Conservation (phyloP, 2,888 invertebrate species). For the Andrena bucephala region DNA sequence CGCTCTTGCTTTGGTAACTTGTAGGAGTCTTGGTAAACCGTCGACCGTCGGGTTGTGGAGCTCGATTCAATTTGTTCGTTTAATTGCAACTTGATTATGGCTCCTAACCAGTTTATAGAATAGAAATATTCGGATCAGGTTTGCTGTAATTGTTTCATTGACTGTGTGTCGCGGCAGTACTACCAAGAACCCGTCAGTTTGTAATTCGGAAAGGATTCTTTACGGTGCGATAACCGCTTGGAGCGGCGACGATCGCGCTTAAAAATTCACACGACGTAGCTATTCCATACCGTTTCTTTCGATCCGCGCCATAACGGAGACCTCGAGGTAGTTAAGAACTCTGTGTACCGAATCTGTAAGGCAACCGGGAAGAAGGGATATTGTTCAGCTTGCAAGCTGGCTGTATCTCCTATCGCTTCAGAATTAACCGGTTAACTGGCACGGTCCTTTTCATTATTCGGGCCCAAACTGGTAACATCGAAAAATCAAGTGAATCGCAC, state of each 20-base stretch:
- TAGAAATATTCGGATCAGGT: background rate
- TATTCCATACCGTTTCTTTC: constrained; percentile 40
- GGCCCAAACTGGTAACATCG: too few relatives aligned
- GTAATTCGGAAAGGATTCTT: constrained; percentile 26
- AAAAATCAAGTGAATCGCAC: too few relatives aligned
- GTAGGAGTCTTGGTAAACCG: too few relatives aligned
- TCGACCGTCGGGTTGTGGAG: too few relatives aligned
- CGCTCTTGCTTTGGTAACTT: background rate
- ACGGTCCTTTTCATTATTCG: too few relatives aligned
- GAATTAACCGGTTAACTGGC: too few relatives aligned
- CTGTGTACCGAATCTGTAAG: background rate
- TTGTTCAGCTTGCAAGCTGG: too few relatives aligned
- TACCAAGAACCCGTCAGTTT: background rate
- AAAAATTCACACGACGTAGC: constrained; percentile 49
- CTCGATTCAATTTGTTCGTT: too few relatives aligned
- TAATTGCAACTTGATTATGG: too few relatives aligned
- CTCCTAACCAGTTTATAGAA: background rate
- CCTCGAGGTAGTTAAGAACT: background rate
- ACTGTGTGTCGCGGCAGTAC: background rate
- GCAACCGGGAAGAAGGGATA: background rate
- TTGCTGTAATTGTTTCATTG: background rate
- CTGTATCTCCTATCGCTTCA: too few relatives aligned
- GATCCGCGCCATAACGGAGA: constrained; percentile 39
- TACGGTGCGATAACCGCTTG: constrained; percentile 16
- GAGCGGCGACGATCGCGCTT: constrained; percentile 5